Evolutionary conservation across 1,140 invertebrate genomes (phyloP), one percentile per base, ranked within the genome.

Genomic region (Pseudomyrmex concolor): DNA sequence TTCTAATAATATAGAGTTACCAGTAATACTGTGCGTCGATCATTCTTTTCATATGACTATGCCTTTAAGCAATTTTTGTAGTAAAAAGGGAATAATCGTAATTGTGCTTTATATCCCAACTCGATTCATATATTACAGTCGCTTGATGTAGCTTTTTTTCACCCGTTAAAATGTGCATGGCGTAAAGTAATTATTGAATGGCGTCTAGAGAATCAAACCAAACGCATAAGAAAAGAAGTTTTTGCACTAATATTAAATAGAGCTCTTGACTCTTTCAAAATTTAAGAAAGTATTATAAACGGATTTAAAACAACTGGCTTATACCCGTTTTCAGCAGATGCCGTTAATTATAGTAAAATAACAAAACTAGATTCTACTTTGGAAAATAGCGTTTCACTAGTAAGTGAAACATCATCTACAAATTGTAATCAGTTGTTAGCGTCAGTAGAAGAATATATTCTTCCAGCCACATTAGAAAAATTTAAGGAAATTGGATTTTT

Each of bases 11-110:
- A 91, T 93, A 22, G 55, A 66, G 84, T 72, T 71, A 51, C 91
- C 92, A 50, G 89, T 94, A 8, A 82, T 91, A 51, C 76, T 94
- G n/a, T 94, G 91, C 90, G 67, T 93, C 15, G 93, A 93, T 9
- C 91, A 93, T 90, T 72, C 63, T 34, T 91, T 90, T 13, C 91
- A 93, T 71, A 62, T 93, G 13, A 89, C 88, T 9, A 70, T 91
- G 9, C 66, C 91, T 60, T 48, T 91, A n/a, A 87, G 66, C 80
- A n/a, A 91, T 63, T 92, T 91, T 73, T 94, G 92, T 85, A 50
- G 19, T 19, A 77, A 84, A 17, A 68, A 91, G 50, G 9, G 70
- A 1, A 92, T 93, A 57, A 72, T 88, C 55, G 72, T 93, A 2
- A 86, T 92, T 62, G 84, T 62, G 84, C 90, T 1, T 81, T 93